Percentiles rank a stretch among this genome's conserved stretches.
Evolutionary conservation across 23 tunicate species (phyloP).

Genomic region (Clavelina lepadiformis): DNA sequence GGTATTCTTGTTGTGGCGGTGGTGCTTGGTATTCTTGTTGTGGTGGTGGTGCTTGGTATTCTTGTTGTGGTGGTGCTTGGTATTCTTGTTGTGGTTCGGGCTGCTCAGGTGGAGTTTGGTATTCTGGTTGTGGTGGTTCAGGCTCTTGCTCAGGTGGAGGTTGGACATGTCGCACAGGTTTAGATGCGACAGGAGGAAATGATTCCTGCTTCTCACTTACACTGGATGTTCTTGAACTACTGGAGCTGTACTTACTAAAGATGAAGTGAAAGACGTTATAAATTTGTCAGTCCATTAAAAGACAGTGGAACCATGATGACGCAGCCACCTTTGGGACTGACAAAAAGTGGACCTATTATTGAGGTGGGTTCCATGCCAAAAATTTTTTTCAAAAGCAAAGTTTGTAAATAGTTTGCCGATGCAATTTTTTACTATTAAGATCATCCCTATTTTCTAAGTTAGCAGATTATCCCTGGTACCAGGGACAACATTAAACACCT

Average conservation of each 20-base stretch:
- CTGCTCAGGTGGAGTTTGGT: too few species aligned
- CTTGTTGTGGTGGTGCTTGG: neutral
- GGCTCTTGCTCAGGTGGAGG: conserved; percentile 1
- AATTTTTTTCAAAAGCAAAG: too few species aligned
- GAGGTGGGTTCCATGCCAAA: too few species aligned
- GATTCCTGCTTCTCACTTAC: conserved; percentile 46
- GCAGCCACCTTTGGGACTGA: too few species aligned
- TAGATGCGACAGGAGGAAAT: neutral
- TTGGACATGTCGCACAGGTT: neutral
- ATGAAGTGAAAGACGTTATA: too few species aligned
- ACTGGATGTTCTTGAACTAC: conserved; percentile 61
- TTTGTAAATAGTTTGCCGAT: too few species aligned
- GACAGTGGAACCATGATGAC: too few species aligned
- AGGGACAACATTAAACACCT: too few species aligned
- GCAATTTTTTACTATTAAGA: too few species aligned
- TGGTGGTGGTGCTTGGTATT: conserved; percentile 1
- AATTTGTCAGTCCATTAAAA: neutral
- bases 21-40: neutral
- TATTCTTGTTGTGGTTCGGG: neutral
- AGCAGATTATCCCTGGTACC: too few species aligned
- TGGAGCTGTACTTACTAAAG: conserved; percentile 46
- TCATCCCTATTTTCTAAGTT: too few species aligned
- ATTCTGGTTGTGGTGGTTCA: conserved; percentile 3
- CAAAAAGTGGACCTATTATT: too few species aligned
- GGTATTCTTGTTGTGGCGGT: conserved; percentile 17